Evolutionary conservation across 2,888 invertebrate species (phyloP).

Genomic region (Sinhomidia bicolor): DNA sequence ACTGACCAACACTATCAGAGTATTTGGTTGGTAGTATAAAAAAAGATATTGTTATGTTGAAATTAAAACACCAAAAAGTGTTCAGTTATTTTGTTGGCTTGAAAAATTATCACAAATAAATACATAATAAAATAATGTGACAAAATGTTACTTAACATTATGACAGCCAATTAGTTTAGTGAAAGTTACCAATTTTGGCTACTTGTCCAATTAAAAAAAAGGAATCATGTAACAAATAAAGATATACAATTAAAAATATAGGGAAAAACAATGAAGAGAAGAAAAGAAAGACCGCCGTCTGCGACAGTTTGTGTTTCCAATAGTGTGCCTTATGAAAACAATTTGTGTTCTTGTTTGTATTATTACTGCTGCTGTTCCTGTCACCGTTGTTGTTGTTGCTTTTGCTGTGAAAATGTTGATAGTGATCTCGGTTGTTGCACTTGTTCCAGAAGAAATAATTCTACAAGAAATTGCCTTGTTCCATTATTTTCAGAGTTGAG

Average conservation of each 20-base stretch:
- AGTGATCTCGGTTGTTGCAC: constrained; percentile 3
- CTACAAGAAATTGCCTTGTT: background rate
- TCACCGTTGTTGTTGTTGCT: background rate
- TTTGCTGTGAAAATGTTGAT: constrained; percentile 26
- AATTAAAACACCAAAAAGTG: too few relatives aligned
- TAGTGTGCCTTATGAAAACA: background rate
- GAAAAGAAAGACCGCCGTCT: constrained; percentile 26
- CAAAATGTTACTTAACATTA: too few relatives aligned
- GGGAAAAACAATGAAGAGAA: constrained; percentile 35
- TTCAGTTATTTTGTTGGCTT: too few relatives aligned
- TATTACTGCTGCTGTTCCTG: background rate
- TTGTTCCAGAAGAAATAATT: background rate
- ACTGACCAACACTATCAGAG: too few relatives aligned
- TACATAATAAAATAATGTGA: too few relatives aligned
- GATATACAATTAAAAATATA: background rate
- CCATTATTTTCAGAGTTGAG: constrained; percentile 71
- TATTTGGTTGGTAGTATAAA: too few relatives aligned
- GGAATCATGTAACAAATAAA: constrained; percentile 18
- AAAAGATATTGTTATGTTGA: too few relatives aligned
- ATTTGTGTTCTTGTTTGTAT: background rate
- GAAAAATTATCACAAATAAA: too few relatives aligned
- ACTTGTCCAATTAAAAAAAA: too few relatives aligned
- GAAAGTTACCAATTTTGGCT: too few relatives aligned
- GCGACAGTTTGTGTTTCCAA: background rate
- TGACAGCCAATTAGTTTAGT: background rate